Base-by-base conservation (phyloP, 2,888 invertebrate genomes). In the Serripes groenlandicus region DNA sequence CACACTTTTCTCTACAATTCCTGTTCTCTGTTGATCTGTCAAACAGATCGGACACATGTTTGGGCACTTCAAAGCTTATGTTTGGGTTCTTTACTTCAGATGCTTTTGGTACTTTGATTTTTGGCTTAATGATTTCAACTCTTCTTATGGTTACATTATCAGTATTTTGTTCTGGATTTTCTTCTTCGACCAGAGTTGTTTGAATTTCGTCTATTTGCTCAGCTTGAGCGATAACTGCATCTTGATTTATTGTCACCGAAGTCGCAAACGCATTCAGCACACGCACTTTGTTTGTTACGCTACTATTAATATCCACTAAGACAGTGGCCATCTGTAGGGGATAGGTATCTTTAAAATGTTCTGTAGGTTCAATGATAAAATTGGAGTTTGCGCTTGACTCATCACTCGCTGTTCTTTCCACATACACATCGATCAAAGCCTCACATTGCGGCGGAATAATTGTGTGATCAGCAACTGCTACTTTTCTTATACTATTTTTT, bases 261-360 rank as follows among this genome's bases (percentile, higher is more conserved):
- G 30, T 71, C 52, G 75, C 56, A 72, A 79, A 82, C 9, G 85
- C 83, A 35, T 88, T 86, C 34, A 82, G 28, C n/a, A 88, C 1
- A 23, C 88, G 77, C 1, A 85, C 64, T 66, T 84, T 82, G 66
- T 34, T 42, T 49, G 86, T 86, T 4, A 66, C 26, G 21, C 30
- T 37, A 28, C 66, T 15, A 32, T 70, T 79, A 11, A 82, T 66
- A 62, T 86, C 81, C 30, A 83, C 78, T 15, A 84, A 52, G 26
- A 74, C 54, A 23, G 75, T 15, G 21, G 87, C 83, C 75, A 87
- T 73, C 60, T 75, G 28, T 21, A 88, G 32, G 15, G 75, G 69
- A 77, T 86, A 73, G 15, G 54, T 78, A 21, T 75, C 74, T 28
- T 52, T 42, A 62, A 87, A 78, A 18, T 56, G 34, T 23, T 75